A percentile compares a stretch with the other conserved stretches of the same genome.
These are phyloP conservation scores for Dendrocincla fuliginosa DNA, from an alignment of 2,797 vertebrate species.

Conservation along the genomic window DNA sequence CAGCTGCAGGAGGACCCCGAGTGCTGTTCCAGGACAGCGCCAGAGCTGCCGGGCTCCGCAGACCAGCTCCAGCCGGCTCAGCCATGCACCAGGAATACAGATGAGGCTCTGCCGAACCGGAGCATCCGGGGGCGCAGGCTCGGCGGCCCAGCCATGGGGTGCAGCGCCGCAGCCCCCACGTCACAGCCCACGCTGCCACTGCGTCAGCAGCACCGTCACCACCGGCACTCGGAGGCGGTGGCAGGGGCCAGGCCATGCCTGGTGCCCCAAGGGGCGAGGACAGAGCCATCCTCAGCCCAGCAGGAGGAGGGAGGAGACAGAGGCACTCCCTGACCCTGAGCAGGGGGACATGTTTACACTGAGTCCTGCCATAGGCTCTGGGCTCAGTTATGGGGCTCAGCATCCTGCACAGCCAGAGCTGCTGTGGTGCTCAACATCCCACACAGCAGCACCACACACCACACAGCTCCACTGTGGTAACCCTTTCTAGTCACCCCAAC, in stretches of 20 bases:
- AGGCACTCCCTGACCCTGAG: not conserved
- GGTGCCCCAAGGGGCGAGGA: not conserved
- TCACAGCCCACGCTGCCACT: not conserved
- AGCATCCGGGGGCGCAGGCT: not conserved
- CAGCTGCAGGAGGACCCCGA: not conserved
- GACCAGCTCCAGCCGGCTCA: not conserved
- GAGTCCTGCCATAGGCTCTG: not conserved
- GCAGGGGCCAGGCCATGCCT: not conserved
- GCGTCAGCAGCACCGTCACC: not conserved
- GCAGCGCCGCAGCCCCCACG: not conserved
- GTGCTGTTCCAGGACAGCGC: accelerated
- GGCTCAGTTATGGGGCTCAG: not conserved
- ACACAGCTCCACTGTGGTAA: accelerated
- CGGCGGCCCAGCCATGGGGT: not conserved
- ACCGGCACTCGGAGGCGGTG: not conserved
- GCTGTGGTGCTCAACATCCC: not conserved
- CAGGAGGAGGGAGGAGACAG: not conserved
- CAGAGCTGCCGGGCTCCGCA: not conserved
- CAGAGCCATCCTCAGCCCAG: accelerated
- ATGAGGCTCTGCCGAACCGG: not conserved
- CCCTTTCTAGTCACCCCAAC: not conserved
- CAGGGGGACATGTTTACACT: accelerated
- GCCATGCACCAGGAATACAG: not conserved
- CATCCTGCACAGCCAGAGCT: not conserved
- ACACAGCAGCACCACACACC: not conserved